Base-by-base conservation (phyloP, 2,888 invertebrate genomes). In the Heliconius ismenius region DNA sequence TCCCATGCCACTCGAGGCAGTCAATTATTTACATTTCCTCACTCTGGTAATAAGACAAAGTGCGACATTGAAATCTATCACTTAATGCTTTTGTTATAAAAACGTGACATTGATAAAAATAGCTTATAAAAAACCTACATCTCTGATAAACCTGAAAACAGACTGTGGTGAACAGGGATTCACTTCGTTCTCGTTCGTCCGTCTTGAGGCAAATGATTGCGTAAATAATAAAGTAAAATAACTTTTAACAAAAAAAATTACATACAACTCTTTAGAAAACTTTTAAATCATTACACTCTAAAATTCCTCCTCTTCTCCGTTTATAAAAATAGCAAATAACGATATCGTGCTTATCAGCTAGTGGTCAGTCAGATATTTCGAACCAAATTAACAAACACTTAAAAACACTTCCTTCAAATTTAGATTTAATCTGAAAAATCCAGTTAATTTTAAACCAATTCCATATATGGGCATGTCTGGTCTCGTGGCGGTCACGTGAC, bases 381-480 rank as follows among this genome's bases (percentile, higher is more conserved):
- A 64, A 68, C 36, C 10, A 67, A 68, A 75, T 64, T 58, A 74
- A 76, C 39, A 62, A 73, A 77, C 64, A 78, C 73, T 67, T 39
- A 76, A 28, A 68, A 69, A 64, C 70, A 74, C 63, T 73, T 74
- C 73, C 75, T 79, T 65, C 43, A 63, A 39, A 73, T 63, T 62
- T 73, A 63, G 75, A 79, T 79, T 73, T 62, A n/a, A 75, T 74
- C 77, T 74, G n/a, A 73, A 74, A 76, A 78, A 81, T 68, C 75
- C 68, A 84, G 84, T 84, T 82, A 83, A 84, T 84, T 84, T 83
- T 84, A 84, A 83, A 84, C 83, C 82, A 83, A 84, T 83, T 83
- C 84, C 81, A 87, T 84, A 89, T 90, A 84, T 86, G 82, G 87
- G 85, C 64, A 64, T 81, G 83, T 70, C 89, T 85, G 79, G 82